Evolutionary conservation across 2,797 vertebrate species (phyloP).

Genomic region (Coranthus polyacanthus): DNA sequence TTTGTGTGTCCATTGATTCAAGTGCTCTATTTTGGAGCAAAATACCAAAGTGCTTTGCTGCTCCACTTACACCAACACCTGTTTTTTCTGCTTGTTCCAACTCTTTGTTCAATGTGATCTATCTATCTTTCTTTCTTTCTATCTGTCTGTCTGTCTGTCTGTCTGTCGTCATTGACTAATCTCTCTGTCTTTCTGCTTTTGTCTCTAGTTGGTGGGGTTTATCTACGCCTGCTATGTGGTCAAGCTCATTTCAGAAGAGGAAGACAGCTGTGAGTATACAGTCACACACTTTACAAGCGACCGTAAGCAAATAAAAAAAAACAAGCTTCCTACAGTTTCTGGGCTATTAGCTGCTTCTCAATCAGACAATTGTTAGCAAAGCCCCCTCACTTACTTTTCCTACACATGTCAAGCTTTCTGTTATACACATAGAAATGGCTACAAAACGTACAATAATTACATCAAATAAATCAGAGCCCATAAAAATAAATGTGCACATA

Average conservation of each 20-base stretch:
- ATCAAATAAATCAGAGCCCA: no score
- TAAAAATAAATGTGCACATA: no score
- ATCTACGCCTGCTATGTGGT: constrained; percentile 99
- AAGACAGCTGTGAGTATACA: constrained; percentile 98
- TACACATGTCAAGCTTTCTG: background rate
- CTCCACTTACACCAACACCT: constrained; percentile 75
- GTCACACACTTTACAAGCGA: constrained; percentile 2
- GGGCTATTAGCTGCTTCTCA: background rate
- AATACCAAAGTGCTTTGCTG: constrained; percentile 61
- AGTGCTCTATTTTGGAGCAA: constrained; percentile 60
- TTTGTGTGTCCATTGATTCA: constrained; percentile 33
- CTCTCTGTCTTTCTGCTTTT: constrained; percentile 17
- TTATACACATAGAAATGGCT: background rate
- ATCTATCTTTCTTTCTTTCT: constrained; percentile 20
- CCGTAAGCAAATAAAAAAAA: no score
- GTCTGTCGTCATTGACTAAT: constrained; percentile 32
- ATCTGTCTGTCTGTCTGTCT: constrained; percentile 52
- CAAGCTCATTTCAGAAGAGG: constrained; percentile 99
- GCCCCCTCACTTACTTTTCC: background rate
- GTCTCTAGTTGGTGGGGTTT: constrained; percentile 95
- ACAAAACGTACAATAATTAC: no score
- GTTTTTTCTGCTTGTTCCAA: constrained; percentile 59
- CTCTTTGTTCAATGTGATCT: constrained; percentile 35
- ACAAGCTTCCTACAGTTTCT: no score
- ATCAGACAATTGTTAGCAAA: background rate